Percentiles rank a stretch among this genome's conserved stretches.
phyloP scores from a whole-genome alignment of 2,888 invertebrate genomes.

The Xestia rhomboidea region DNA sequence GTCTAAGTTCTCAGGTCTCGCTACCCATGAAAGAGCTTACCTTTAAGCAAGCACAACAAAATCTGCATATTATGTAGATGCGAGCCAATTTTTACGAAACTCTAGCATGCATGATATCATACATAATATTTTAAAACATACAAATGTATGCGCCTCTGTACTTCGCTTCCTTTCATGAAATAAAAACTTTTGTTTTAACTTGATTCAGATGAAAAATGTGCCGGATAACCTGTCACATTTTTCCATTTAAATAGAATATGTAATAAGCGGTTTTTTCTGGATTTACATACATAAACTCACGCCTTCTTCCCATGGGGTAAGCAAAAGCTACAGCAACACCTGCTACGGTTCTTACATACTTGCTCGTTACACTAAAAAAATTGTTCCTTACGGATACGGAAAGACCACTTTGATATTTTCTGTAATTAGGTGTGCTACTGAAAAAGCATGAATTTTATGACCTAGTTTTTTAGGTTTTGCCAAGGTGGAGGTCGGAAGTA shows the following conservation, averaged over 20 bases:
- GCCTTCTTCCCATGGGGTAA: background rate
- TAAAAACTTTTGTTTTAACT: slow-evolving; percentile 56
- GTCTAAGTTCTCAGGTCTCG: background rate
- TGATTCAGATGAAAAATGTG: slow-evolving; percentile 59
- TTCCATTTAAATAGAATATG: slow-evolving; percentile 50
- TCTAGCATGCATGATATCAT: slow-evolving; percentile 64
- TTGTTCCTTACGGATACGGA: background rate
- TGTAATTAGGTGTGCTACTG: background rate
- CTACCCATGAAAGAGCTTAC: slow-evolving; percentile 36
- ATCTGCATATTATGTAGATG: slow-evolving; percentile 85
- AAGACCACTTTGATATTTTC: background rate
- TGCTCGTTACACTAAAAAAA: background rate
- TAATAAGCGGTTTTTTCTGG: background rate
- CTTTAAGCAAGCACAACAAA: slow-evolving; percentile 68
- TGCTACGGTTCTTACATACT: too few species aligned
- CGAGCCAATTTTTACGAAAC: slow-evolving; percentile 74
- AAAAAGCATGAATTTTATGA: too few species aligned
- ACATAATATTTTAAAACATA: slow-evolving; percentile 69
- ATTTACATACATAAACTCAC: background rate
- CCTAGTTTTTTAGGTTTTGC: too few species aligned
- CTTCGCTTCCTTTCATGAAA: slow-evolving; percentile 58
- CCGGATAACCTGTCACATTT: slow-evolving; percentile 61
- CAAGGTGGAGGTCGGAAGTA: too few species aligned
- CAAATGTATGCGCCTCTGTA: slow-evolving; percentile 70
- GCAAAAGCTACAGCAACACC: background rate